These are phyloP conservation scores for Oreamnos americanus DNA, from an alignment of 2,113 vertebrate genomes.

Conservation along the genomic window DNA sequence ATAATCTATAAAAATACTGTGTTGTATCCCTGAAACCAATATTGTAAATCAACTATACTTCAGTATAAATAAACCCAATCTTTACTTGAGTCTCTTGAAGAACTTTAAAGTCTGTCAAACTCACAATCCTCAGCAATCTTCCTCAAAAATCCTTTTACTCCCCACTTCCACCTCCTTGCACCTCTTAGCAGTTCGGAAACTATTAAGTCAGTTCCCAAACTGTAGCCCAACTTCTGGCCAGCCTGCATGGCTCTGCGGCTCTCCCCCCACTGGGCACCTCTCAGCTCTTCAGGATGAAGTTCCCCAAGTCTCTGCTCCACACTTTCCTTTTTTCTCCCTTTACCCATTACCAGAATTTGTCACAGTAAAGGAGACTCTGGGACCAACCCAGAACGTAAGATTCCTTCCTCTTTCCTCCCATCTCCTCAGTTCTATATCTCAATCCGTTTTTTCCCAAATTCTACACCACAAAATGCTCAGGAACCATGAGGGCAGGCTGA, in stretches of 20 bases:
- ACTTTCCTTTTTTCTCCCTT: background rate
- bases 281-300: background rate
- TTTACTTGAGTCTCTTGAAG: background rate
- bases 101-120: background rate
- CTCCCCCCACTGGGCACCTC: no score
- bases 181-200: background rate
- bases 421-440: background rate
- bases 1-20: background rate
- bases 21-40: background rate
- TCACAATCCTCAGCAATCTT: background rate
- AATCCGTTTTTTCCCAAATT: background rate
- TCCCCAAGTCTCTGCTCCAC: background rate
- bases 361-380: background rate
- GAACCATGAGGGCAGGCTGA: background rate
- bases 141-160: background rate
- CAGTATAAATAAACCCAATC: background rate
- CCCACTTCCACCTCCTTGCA: background rate
- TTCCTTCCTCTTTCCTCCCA: background rate
- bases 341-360: background rate
- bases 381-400: background rate
- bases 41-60: background rate
- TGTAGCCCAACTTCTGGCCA: background rate
- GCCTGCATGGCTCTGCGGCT: background rate
- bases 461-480: background rate
- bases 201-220: background rate